phyloP scores from a whole-genome alignment of 2,888 invertebrate species.

The Melipona beecheii region DNA sequence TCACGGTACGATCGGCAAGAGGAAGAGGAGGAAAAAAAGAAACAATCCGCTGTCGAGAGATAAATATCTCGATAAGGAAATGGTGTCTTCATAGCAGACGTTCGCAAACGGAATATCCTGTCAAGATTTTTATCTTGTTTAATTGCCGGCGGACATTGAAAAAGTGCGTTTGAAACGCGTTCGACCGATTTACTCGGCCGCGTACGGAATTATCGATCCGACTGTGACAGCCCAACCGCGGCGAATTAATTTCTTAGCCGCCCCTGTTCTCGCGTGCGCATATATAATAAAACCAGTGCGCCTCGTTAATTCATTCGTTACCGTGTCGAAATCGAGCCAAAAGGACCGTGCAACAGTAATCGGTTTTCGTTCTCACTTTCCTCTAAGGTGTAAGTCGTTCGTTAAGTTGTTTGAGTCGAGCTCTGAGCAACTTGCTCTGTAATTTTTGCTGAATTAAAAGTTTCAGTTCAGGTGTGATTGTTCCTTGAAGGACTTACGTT shows the following conservation, averaged over 20 bases:
- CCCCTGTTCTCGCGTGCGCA: slow-evolving; percentile 12
- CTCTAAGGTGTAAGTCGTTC: too few relatives aligned
- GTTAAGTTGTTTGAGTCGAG: neutral
- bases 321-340: neutral
- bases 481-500: neutral
- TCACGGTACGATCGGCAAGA: neutral
- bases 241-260: slow-evolving; percentile 33
- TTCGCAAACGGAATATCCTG: slow-evolving; percentile 2
- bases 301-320: slow-evolving; percentile 50
- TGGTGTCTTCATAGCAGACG: slow-evolving; percentile 1
- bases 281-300: slow-evolving; percentile 27
- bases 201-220: slow-evolving; percentile 14
- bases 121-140: slow-evolving; percentile 49
- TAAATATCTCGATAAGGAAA: slow-evolving; percentile 25
- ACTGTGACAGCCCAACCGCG: slow-evolving; percentile 7
- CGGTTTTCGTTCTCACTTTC: neutral
- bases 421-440: neutral
- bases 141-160: slow-evolving; percentile 25
- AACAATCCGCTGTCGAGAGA: slow-evolving; percentile 5
- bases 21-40: neutral
- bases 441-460: too few relatives aligned
- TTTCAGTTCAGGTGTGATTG: neutral
- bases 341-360: neutral
- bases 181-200: slow-evolving; percentile 5
- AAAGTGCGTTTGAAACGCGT: neutral